Percentiles rank a stretch among this genome's conserved stretches.
Evolutionary conservation across 2,113 vertebrate genomes (phyloP).

Genomic region (Cyphomyrus discorhynchus): DNA sequence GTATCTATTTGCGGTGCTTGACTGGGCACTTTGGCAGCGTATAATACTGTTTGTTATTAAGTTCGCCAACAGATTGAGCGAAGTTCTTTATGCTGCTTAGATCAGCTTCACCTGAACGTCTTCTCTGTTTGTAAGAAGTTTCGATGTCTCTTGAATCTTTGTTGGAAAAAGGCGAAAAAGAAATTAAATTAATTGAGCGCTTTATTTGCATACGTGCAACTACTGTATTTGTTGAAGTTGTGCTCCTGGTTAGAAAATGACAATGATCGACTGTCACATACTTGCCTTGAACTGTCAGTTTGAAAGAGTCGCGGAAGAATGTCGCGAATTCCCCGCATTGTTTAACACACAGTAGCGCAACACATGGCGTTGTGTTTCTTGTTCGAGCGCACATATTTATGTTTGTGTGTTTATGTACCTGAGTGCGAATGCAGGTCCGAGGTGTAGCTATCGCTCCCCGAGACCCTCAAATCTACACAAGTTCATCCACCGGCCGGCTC

Average conservation of each 20-base stretch:
- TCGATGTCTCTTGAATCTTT: not conserved
- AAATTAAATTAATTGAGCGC: not conserved
- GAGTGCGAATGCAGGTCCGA: not conserved
- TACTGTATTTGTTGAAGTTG: not conserved
- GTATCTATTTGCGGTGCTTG: slow-evolving; percentile 6
- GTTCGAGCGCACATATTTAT: not conserved
- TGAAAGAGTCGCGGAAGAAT: not conserved
- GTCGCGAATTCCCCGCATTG: not conserved
- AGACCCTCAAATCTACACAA: no score
- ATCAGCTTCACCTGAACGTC: not conserved
- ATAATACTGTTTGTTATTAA: slow-evolving; percentile 3
- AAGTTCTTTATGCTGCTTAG: not conserved
- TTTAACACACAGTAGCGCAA: not conserved
- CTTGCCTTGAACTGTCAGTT: not conserved
- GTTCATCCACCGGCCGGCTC: not conserved
- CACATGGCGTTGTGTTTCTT: not conserved
- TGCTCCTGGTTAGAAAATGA: not conserved
- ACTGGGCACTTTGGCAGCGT: not conserved
- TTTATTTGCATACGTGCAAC: not conserved
- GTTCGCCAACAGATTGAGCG: not conserved
- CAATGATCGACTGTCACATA: not conserved
- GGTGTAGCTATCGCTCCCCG: not conserved
- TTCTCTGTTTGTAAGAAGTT: not conserved
- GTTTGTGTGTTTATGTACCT: not conserved
- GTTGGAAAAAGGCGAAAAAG: not conserved